A percentile compares a stretch with the other conserved stretches of the same genome.
Conservation (phyloP, 1,140 invertebrate species). For the Camponotus floridanus region DNA sequence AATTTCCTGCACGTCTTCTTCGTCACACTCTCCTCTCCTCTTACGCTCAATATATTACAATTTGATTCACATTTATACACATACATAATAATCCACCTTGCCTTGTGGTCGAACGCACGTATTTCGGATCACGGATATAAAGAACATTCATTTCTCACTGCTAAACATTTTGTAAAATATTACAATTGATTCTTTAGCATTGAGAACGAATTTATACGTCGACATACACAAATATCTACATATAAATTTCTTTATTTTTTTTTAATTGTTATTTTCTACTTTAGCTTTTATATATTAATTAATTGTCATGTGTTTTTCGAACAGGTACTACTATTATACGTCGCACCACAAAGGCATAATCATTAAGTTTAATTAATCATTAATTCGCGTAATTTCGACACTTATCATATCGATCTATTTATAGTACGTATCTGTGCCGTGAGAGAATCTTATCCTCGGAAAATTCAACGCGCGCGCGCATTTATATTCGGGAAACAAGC, state of each 20-base stretch:
- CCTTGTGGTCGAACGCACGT: constrained; percentile 16
- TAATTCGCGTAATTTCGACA: constrained; percentile 18
- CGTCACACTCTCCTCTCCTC: neutral
- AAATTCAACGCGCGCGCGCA: neutral
- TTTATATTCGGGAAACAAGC: neutral
- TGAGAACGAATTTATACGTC: constrained; percentile 28
- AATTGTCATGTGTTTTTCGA: constrained; percentile 46
- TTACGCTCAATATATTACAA: constrained; percentile 49
- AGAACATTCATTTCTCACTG: constrained; percentile 28
- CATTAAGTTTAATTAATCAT: constrained; percentile 20
- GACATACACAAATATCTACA: constrained; percentile 26
- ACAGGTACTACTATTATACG: constrained; percentile 59
- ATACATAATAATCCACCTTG: constrained; percentile 35
- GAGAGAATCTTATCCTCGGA: neutral
- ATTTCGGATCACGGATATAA: constrained; percentile 22
- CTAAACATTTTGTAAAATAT: constrained; percentile 38
- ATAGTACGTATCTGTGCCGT: constrained; percentile 37
- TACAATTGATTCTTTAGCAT: constrained; percentile 1
- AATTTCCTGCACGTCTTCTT: neutral
- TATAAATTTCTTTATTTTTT: constrained; percentile 7
- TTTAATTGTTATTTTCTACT: constrained; percentile 35
- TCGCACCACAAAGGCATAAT: constrained; percentile 56
- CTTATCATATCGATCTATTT: constrained; percentile 22
- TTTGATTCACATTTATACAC: constrained; percentile 57
- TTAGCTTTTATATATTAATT: constrained; percentile 49